Conservation (phyloP, 2,888 invertebrate genomes). For the Ichneumon xanthorius region DNA sequence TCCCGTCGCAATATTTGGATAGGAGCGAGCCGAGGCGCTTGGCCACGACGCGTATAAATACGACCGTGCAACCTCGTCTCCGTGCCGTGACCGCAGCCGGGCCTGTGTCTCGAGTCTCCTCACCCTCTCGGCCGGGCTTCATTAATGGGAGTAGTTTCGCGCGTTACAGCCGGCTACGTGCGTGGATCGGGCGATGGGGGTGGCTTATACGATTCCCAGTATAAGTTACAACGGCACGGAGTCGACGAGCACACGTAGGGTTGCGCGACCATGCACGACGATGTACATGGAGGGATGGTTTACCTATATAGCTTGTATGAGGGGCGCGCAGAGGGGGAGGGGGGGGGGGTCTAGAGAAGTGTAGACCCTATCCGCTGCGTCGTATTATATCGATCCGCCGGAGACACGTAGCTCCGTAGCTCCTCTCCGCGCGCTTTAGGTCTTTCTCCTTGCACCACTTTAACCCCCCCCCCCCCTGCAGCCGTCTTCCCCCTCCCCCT, state of each 20-base stretch:
- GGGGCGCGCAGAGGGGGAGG: conserved; percentile 15
- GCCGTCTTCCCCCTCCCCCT: neutral
- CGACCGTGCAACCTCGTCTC: neutral
- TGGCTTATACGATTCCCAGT: conserved; percentile 36
- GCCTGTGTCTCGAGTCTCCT: conserved; percentile 13
- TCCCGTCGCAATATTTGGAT: conserved; percentile 3
- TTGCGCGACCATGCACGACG: conserved; percentile 42
- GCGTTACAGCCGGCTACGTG: neutral
- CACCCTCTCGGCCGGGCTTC: conserved; percentile 21
- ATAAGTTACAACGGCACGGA: conserved; percentile 47
- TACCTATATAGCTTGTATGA: conserved; percentile 1
- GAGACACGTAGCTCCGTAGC: conserved; percentile 69
- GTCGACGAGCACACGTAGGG: conserved; percentile 54
- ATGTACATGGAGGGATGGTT: conserved; percentile 6
- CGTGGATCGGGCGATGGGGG: neutral
- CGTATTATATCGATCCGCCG: conserved; percentile 74
- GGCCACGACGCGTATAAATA: too few relatives aligned
- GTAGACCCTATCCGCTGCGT: conserved; percentile 62
- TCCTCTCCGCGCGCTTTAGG: conserved; percentile 70
- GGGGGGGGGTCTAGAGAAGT: conserved; percentile 8
- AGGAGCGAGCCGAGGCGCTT: neutral
- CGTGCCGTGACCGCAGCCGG: conserved; percentile 14
- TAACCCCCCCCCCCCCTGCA: neutral
- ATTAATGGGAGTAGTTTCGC: conserved; percentile 38
- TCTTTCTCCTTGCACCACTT: conserved; percentile 27